phyloP scores from a whole-genome alignment of 2,888 invertebrate genomes.

The Ditylenchus weischeri region DNA sequence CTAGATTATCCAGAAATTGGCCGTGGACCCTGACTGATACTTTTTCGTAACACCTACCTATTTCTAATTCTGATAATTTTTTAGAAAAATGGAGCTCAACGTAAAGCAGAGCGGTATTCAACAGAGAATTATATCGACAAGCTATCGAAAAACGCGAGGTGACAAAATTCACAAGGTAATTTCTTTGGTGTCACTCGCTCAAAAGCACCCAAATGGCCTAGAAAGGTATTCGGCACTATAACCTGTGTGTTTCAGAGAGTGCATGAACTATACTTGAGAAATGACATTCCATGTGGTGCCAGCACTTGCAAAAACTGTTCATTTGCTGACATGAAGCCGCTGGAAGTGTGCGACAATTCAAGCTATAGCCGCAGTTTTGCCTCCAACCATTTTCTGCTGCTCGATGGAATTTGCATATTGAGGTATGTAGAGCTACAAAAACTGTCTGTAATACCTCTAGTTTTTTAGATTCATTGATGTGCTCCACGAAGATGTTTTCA shows the following conservation, averaged over 20 bases:
- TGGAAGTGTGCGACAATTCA: constrained; percentile 26
- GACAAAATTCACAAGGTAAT: constrained; percentile 29
- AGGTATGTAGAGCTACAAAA: constrained; percentile 15
- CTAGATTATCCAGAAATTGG: too few relatives aligned
- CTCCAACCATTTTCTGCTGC: constrained; percentile 39
- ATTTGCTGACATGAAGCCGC: constrained; percentile 18
- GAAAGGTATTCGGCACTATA: neutral
- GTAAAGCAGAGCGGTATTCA: constrained; percentile 28
- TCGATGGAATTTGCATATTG: constrained; percentile 41
- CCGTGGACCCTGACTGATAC: too few relatives aligned
- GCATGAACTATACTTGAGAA: constrained; percentile 51
- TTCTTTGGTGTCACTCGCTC: neutral
- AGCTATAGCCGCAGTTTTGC: constrained; percentile 26
- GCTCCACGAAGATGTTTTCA: constrained; percentile 44
- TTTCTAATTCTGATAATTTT: too few relatives aligned
- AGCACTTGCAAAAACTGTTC: constrained; percentile 30
- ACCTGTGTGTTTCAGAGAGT: constrained; percentile 40
- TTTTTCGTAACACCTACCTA: too few relatives aligned
- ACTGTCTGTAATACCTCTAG: too few relatives aligned
- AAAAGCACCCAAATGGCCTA: neutral
- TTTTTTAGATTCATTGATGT: constrained; percentile 46
- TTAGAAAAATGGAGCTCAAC: constrained; percentile 22
- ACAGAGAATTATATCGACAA: constrained; percentile 20
- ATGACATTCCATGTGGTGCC: constrained; percentile 50
- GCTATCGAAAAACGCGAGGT: constrained; percentile 25